Evolutionary conservation across 2,113 vertebrate species (phyloP).

Genomic region (Crotalus viridis): DNA sequence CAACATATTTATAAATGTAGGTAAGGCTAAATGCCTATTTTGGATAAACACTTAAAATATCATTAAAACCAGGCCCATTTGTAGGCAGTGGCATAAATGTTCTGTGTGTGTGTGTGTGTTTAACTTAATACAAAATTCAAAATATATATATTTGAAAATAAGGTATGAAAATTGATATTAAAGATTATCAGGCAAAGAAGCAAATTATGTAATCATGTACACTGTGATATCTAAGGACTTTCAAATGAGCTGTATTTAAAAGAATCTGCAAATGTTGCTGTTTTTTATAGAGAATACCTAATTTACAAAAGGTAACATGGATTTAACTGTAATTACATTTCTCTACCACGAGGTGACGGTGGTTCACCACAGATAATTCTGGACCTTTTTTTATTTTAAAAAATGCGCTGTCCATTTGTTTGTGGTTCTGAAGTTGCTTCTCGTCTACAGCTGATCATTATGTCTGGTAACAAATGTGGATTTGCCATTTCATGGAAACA

Average conservation of each 20-base stretch:
- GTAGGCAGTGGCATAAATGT: neutral
- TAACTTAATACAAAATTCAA: neutral
- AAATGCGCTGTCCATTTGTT: neutral
- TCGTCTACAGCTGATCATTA: neutral
- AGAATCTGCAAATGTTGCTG: neutral
- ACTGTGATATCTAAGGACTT: accelerated
- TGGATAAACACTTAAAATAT: neutral
- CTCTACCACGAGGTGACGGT: constrained; percentile 55
- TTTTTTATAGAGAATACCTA: neutral
- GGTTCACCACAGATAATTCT: constrained; percentile 25
- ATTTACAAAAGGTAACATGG: neutral
- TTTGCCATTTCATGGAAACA: neutral
- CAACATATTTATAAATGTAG: accelerated
- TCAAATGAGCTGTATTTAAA: neutral
- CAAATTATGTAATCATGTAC: neutral
- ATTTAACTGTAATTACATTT: constrained; percentile 18
- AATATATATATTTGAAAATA: neutral
- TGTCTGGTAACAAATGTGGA: neutral
- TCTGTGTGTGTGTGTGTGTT: neutral
- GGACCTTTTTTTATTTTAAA: accelerated
- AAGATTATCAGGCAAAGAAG: neutral
- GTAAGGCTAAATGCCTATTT: neutral
- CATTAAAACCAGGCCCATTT: neutral
- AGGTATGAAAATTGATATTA: neutral
- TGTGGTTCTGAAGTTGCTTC: neutral